Evolutionary conservation across 1,140 invertebrate genomes (phyloP), one percentile per base, ranked within the genome.

Genomic region (Himalopsyche phryganea): DNA sequence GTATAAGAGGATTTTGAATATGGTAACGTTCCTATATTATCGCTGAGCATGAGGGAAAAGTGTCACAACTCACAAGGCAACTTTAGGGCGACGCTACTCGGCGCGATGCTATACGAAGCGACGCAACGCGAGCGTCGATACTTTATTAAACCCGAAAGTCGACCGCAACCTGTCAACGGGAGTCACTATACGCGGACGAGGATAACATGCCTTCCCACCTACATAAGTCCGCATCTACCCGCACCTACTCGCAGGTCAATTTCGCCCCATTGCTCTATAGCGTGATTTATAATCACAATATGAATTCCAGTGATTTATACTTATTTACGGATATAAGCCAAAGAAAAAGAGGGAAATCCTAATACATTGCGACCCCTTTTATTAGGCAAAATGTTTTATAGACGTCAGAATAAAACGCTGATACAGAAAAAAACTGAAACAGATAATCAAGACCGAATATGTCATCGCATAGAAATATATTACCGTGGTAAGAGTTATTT

Each of bases 231-330:
- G 50, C 35, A 9, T 5, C 9, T 28, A 3, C 23, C 23, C 23
- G 23, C 3, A 40, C 38, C 38, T 13, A 15, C 11, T 40, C 11
- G 38, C 38, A 15, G 42, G 45, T 40, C 52, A 20, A 32, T 23
- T 33, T 41, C 18, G 47, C 44, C 52, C 52, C 52, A 55, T 55
- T 55, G 23, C 45, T n/a, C 40, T 55, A 55, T 41, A 18, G 51
- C 36, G 32, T 55, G 52, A 55, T 55, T 55, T 55, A 55, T 19
- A 41, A 28, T 33, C 42, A 47, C 38, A 55, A 55, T 55, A 55
- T 55, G 44, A 55, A 42, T 45, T 48, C 47, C 18, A 35, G 33
- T 47, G 52, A 55, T 55, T 55, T 55, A 55, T 55, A 36, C 32
- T 32, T 55, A 41, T 55, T 55, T 55, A 48, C 41, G 51, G 40